These are phyloP conservation scores for Teinopalpus imperialis DNA, from an alignment of 2,888 invertebrate species.

Conservation along the genomic window DNA sequence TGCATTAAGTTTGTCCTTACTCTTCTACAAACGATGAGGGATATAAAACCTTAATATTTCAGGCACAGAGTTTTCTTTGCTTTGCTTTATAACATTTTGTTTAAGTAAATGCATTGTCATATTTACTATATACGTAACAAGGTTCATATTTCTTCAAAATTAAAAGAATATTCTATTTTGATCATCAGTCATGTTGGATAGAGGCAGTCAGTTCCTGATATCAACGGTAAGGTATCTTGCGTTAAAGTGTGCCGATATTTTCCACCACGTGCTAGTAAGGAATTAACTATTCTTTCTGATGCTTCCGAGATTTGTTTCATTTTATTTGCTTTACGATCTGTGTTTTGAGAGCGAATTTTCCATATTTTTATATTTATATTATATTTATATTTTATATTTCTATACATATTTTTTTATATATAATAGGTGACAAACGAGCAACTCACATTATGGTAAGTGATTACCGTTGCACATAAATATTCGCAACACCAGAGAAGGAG, in stretches of 20 bases:
- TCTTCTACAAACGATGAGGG: no score
- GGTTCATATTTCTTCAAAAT: background rate
- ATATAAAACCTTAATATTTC: background rate
- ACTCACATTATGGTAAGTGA: no score
- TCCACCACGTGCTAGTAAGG: background rate
- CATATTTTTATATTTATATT: no score
- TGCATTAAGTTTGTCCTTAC: no score
- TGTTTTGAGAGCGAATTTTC: no score
- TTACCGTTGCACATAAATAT: no score
- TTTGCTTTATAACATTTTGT: background rate
- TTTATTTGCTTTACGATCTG: background rate
- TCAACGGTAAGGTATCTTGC: background rate
- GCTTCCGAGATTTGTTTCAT: background rate
- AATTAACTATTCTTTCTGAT: slow-evolving; percentile 14
- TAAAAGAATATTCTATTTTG: background rate
- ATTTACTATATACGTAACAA: background rate
- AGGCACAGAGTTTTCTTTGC: background rate
- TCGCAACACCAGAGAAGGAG: no score
- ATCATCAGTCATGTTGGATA: slow-evolving; percentile 3
- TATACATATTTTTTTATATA: no score
- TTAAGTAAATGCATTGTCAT: background rate
- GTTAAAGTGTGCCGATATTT: slow-evolving; percentile 7
- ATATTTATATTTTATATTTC: no score
- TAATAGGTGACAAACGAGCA: no score
- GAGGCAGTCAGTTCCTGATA: slow-evolving; percentile 9